Base-by-base conservation (phyloP, 2,888 invertebrate species). In the Spilosoma lubricipeda region DNA sequence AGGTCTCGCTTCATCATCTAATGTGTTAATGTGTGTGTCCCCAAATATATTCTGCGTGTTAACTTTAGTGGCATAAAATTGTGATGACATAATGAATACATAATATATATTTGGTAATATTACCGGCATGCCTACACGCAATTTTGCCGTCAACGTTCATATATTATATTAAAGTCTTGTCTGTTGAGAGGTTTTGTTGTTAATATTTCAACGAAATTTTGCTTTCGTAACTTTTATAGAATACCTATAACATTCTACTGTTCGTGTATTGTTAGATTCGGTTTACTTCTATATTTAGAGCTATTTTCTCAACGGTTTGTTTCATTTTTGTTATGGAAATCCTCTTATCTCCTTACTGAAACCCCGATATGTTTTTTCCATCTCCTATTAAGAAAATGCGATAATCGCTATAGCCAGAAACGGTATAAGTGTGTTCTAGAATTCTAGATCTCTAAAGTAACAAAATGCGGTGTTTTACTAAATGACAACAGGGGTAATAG, bases 21-120 rank as follows among this genome's bases (percentile, higher is more conserved):
- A 59, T 4, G 27, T 27, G 1, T 27, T 59, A n/a, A n/a, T n/a
- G 13, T 13, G 27, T 59, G 59, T 59, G n/a, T 27, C n/a, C 18
- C 30, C 13, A 48, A 27, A 64, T 33, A 52, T 71, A 45, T 64
- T 64, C 45, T 23, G 33, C 65, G 33, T 36, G 42, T 33, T 48
- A 64, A 64, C 23, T 72, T 66, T 33, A 39, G 72, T 74, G 59
- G 20, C 66, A 52, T 64, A 73, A 82, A 80, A 74, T 56, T 74
- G 71, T 64, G 70, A 72, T 72, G 72, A 67, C 72, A 68, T 64
- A 72, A 82, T 42, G 72, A 72, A 77, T 80, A 77, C 72, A 82
- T 81, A 66, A 80, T 82, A 67, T 73, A 63, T 67, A 80, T 80
- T 77, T 77, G 72, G 66, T 72, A 69, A 73, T 45, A 67, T 39